These are phyloP conservation scores for Apaloderma vittatum DNA, from an alignment of 2,113 vertebrate genomes.

Conservation along the genomic window DNA sequence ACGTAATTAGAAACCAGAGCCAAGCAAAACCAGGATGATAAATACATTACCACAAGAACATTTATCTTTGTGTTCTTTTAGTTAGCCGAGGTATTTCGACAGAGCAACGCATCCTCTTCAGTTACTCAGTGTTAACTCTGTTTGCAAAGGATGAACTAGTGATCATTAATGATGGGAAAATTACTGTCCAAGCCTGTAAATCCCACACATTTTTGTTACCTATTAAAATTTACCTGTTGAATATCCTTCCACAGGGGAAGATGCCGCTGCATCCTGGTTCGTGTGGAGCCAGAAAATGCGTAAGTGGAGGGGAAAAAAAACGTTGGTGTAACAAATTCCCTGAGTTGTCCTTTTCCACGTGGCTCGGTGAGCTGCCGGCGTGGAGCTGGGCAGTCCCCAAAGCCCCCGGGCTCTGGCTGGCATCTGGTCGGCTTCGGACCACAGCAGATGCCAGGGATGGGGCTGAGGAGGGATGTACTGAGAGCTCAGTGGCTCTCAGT, in stretches of 20 bases:
- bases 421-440: not conserved
- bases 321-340: conserved; percentile 27
- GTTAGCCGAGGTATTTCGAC: not conserved
- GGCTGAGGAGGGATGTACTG: not conserved
- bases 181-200: not conserved
- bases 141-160: not conserved
- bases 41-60: not conserved
- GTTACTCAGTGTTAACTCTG: not conserved
- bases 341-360: conserved; percentile 24
- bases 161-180: not conserved
- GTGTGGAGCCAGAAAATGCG: not conserved
- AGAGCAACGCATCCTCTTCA: not conserved
- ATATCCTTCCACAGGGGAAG: not conserved
- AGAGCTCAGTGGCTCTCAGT: not conserved
- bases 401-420: not conserved
- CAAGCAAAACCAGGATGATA: not conserved
- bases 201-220: not conserved
- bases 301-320: not conserved
- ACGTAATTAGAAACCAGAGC: not conserved
- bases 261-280: not conserved
- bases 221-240: not conserved
- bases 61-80: not conserved
- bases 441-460: not conserved
- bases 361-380: not conserved
- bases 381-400: not conserved